Evolutionary conservation across 2,888 invertebrate species (phyloP), one percentile per base, ranked within the genome.

Genomic region (Mellilla xanthometata): DNA sequence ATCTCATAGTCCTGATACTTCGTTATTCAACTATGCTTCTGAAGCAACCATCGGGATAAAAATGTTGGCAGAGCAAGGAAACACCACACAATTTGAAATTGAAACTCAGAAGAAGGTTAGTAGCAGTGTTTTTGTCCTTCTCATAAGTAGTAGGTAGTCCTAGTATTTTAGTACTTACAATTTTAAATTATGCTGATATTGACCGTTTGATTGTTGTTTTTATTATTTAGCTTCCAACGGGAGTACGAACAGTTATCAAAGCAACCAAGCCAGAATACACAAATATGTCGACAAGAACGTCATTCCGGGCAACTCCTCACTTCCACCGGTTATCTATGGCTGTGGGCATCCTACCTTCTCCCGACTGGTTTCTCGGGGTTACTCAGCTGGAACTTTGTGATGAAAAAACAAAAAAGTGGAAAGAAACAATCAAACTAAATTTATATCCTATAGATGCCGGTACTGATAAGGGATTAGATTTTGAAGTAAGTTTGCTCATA

Each of bases 351-450:
- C 55, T 84, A 23, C 88, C 88, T 0, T 89, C 98, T 0, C 99
- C 99, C 0, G 99, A 99, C 82, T 99, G 99, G 99, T 95, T 98
- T 53, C 95, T 98, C 1, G 99, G 99, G 1, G 93, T 99, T 0
- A 95, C 94, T 26, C 95, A 95, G 0, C 81, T 98, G 40, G 96
- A 99, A 72, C 89, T 99, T 1, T 99, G 99, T 65, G 4, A 94
- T 95, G 69, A 96, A 96, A 0, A 64, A 69, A 0, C 57, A 1
- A 19, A 59, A 1, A 8, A 3, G 3, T 99, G 99, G 99, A 91
- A 94, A 2, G 93, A 95, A 32, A 92, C 93, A 42, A 85, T 95
- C 44, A 92, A 92, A 2, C 91, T 98, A 24, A 97, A 98, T 81
- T 89, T 99, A 8, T 97, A 94, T 70, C 98, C 99, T 0, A 95